phyloP scores from a whole-genome alignment of 2,113 vertebrate genomes.

The Aegotheles bennettii region DNA sequence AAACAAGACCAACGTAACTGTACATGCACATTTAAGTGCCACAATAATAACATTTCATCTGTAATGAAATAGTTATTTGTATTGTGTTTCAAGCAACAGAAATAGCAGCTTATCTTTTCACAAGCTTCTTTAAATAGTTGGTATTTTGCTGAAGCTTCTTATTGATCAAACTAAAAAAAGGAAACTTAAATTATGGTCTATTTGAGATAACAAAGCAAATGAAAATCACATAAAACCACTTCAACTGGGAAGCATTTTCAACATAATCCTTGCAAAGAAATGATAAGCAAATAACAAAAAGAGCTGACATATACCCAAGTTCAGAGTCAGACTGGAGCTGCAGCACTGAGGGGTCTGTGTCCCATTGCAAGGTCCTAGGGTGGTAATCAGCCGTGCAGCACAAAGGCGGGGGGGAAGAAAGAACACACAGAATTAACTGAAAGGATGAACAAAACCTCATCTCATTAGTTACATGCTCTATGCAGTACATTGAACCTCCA shows the following conservation, averaged over 20 bases:
- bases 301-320: conserved; percentile 88
- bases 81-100: conserved; percentile 10
- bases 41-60: conserved; percentile 61
- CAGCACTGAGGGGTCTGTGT: conserved; percentile 98
- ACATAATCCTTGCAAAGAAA: conserved; percentile 65
- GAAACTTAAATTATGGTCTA: conserved; percentile 39
- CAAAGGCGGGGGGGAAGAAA: conserved; percentile 65
- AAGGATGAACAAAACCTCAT: conserved; percentile 58
- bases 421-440: conserved; percentile 82
- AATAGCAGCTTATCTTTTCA: conserved; percentile 40
- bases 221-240: conserved; percentile 5
- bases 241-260: conserved; percentile 35
- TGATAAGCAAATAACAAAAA: conserved; percentile 61
- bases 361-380: conserved; percentile 97
- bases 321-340: conserved; percentile 98
- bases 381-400: conserved; percentile 77
- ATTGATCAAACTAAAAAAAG: conserved; percentile 11
- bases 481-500: conserved; percentile 29
- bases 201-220: conserved; percentile 37
- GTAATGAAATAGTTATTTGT: conserved; percentile 52
- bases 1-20: background rate
- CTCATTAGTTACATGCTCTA: conserved; percentile 57
- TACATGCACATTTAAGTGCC: conserved; percentile 8
- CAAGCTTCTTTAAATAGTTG: background rate
- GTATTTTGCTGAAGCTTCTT: conserved; percentile 28